Evolutionary conservation across 2,888 invertebrate species (phyloP).

Genomic region (Volucella bombylans): DNA sequence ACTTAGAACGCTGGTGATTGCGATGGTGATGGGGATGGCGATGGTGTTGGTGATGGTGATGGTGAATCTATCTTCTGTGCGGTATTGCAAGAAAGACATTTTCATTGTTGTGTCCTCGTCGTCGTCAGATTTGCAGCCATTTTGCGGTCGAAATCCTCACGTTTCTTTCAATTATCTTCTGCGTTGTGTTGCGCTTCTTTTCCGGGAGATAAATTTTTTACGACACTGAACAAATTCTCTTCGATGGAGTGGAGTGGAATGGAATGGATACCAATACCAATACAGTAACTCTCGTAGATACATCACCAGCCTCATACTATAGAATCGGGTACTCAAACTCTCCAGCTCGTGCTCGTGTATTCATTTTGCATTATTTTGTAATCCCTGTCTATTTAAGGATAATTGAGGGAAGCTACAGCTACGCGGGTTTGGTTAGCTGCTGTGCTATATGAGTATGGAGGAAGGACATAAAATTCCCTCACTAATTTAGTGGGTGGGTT

Average conservation of each 20-base stretch:
- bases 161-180: conserved; percentile 74
- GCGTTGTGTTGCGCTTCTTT: conserved; percentile 57
- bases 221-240: conserved; percentile 72
- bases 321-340: too few relatives aligned
- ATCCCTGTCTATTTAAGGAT: conserved; percentile 73
- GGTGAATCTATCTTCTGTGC: conserved; percentile 48
- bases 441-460: conserved; percentile 32
- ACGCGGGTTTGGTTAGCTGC: conserved; percentile 33
- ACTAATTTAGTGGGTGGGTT: conserved; percentile 69
- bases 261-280: conserved; percentile 57
- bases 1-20: conserved; percentile 29
- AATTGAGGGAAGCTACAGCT: conserved; percentile 55
- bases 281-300: conserved; percentile 1
- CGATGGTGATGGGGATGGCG: conserved; percentile 26
- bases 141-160: conserved; percentile 74
- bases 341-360: conserved; percentile 34
- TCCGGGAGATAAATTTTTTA: conserved; percentile 72
- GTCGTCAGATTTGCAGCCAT: conserved; percentile 74
- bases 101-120: conserved; percentile 71
- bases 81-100: conserved; percentile 46
- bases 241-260: conserved; percentile 30
- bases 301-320: neutral
- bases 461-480: conserved; percentile 63
- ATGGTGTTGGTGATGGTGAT: conserved; percentile 13
- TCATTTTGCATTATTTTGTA: conserved; percentile 74